A percentile compares a stretch with the other conserved stretches of the same genome.
Evolutionary conservation across 2,888 invertebrate species (phyloP).

Genomic region (Ectropis crepuscularia): DNA sequence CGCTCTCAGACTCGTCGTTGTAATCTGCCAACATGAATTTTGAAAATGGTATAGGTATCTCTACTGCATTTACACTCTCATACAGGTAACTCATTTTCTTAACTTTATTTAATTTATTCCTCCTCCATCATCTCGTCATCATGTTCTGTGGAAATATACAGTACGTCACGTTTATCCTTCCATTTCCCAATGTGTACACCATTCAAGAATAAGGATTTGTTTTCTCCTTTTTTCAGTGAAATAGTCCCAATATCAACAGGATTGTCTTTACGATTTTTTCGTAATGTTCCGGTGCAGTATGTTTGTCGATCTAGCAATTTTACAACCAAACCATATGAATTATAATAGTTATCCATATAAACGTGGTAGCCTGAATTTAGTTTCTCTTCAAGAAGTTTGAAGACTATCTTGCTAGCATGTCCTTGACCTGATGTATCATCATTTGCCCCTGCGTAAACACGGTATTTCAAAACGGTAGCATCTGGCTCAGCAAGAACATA

Average conservation of each 20-base stretch:
- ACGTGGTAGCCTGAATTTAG: slow-evolving; percentile 49
- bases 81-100: too few relatives aligned
- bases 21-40: slow-evolving; percentile 25
- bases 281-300: slow-evolving; percentile 61
- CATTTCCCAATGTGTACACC: slow-evolving; percentile 46
- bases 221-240: slow-evolving; percentile 45
- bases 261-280: slow-evolving; percentile 46
- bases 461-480: slow-evolving; percentile 47
- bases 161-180: slow-evolving; percentile 23
- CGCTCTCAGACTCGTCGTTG: slow-evolving; percentile 18
- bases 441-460: slow-evolving; percentile 43
- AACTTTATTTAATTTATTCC: too few relatives aligned
- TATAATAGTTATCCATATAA: slow-evolving; percentile 57
- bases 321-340: slow-evolving; percentile 47
- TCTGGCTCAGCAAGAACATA: slow-evolving; percentile 38
- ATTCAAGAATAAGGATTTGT: slow-evolving; percentile 38
- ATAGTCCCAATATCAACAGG: slow-evolving; percentile 36
- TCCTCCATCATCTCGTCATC: slow-evolving; percentile 12
- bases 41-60: too few relatives aligned
- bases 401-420: slow-evolving; percentile 48
- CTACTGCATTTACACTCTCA: too few relatives aligned
- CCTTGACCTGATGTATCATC: slow-evolving; percentile 43
- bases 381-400: slow-evolving; percentile 49
- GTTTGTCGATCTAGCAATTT: slow-evolving; percentile 51
- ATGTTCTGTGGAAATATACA: slow-evolving; percentile 3